Conservation (phyloP, 2,797 vertebrate genomes). For the Helicolenus hilgendorfi region DNA sequence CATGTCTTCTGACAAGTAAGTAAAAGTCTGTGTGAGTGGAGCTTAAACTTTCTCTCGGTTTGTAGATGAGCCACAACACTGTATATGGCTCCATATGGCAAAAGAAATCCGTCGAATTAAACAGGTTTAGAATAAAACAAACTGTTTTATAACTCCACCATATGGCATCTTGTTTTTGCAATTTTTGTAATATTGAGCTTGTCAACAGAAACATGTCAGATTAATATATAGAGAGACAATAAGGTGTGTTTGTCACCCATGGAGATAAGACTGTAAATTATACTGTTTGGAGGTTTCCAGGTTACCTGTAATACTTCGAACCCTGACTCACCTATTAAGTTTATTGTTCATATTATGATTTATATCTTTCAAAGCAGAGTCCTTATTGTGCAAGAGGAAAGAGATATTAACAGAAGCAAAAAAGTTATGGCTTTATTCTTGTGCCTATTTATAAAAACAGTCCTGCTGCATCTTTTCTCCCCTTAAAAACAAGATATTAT, state of each 20-base stretch:
- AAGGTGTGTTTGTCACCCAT: not conserved
- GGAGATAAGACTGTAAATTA: conserved; percentile 14
- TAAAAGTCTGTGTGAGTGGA: not conserved
- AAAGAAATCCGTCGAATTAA: not conserved
- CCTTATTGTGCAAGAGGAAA: not conserved
- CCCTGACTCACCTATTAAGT: not conserved
- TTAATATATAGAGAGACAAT: not conserved
- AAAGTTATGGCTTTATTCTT: no score
- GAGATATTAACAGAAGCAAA: not conserved
- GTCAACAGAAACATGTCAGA: not conserved
- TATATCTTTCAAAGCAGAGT: not conserved
- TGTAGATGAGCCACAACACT: not conserved
- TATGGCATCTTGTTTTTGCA: not conserved
- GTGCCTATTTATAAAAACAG: not conserved
- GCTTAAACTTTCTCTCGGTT: not conserved
- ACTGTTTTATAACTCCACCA: not conserved
- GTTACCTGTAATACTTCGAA: not conserved
- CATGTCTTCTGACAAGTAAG: conserved; percentile 61
- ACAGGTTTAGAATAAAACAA: not conserved
- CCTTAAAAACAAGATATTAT: not conserved
- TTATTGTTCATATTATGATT: not conserved
- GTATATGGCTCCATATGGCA: not conserved
- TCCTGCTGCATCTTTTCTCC: not conserved
- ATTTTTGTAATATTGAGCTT: not conserved
- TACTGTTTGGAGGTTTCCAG: conserved; percentile 10